Conservation (phyloP, 2,797 vertebrate genomes). For the Babyrousa celebensis region DNA sequence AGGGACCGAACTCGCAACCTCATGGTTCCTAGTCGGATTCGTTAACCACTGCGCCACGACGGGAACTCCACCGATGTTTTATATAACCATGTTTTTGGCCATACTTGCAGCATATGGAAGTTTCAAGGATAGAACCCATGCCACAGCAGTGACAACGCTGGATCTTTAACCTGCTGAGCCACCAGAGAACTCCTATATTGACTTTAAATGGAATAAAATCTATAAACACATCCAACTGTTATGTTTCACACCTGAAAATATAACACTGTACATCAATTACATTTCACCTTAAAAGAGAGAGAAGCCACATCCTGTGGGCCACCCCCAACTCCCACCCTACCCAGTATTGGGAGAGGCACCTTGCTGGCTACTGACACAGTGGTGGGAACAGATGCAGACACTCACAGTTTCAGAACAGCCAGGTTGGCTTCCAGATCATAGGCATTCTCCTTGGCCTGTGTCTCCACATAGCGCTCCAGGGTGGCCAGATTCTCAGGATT, state of each 20-base stretch:
- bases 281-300: not conserved
- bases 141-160: too few relatives aligned
- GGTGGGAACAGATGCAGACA: not conserved
- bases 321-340: not conserved
- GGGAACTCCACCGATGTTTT: too few relatives aligned
- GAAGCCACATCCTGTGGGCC: not conserved
- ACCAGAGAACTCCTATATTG: too few relatives aligned
- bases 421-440: slow-evolving; percentile 98
- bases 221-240: not conserved
- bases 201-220: not conserved
- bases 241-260: not conserved
- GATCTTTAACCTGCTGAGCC: too few relatives aligned
- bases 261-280: not conserved
- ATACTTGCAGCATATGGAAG: too few relatives aligned
- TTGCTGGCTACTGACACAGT: not conserved
- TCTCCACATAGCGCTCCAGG: slow-evolving; percentile 96
- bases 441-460: slow-evolving; percentile 95
- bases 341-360: not conserved
- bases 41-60: too few relatives aligned
- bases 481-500: slow-evolving; percentile 97
- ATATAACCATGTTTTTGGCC: too few relatives aligned
- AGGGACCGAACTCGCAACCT: too few relatives aligned
- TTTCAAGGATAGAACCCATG: too few relatives aligned
- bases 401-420: slow-evolving; percentile 96
- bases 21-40: too few relatives aligned